Evolutionary conservation across 2,888 invertebrate genomes (phyloP).

Genomic region (Tachina lurida): DNA sequence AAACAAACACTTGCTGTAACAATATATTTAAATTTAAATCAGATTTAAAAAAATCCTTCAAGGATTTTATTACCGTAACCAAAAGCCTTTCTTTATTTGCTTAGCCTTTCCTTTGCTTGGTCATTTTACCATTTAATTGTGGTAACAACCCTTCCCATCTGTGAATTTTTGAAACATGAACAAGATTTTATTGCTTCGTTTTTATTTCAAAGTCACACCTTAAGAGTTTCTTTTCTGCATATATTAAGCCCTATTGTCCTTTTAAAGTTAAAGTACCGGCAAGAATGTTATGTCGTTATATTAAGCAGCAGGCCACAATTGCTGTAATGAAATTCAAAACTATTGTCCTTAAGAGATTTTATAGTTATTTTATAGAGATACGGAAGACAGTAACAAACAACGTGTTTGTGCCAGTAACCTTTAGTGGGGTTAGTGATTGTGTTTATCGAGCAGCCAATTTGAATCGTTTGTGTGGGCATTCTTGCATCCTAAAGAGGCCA

Average conservation of each 20-base stretch:
- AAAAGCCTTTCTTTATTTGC: not conserved
- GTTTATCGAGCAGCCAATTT: conserved; percentile 3
- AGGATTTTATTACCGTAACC: not conserved
- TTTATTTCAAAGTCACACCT: conserved; percentile 37
- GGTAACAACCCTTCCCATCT: not conserved
- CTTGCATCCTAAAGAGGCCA: not conserved
- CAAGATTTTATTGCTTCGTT: conserved; percentile 22
- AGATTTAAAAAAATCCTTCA: conserved; percentile 46
- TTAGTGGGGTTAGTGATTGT: conserved; percentile 4
- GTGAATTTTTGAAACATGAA: not conserved
- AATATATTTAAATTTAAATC: conserved; percentile 30
- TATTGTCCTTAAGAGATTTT: conserved; percentile 54
- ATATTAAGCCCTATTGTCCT: not conserved
- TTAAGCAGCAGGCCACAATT: conserved; percentile 5
- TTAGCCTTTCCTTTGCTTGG: not conserved
- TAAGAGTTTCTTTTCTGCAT: not conserved
- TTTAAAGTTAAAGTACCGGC: not conserved
- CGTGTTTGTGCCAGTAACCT: too few relatives aligned
- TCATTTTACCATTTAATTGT: not conserved
- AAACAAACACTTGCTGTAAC: not conserved
- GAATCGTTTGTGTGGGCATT: not conserved
- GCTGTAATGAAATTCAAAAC: conserved; percentile 54
- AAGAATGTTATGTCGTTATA: not conserved
- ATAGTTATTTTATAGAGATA: conserved; percentile 33
- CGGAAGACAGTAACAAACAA: conserved; percentile 2